Base-by-base conservation (phyloP, 2,797 vertebrate genomes). In the Phoxinus dragarum region DNA sequence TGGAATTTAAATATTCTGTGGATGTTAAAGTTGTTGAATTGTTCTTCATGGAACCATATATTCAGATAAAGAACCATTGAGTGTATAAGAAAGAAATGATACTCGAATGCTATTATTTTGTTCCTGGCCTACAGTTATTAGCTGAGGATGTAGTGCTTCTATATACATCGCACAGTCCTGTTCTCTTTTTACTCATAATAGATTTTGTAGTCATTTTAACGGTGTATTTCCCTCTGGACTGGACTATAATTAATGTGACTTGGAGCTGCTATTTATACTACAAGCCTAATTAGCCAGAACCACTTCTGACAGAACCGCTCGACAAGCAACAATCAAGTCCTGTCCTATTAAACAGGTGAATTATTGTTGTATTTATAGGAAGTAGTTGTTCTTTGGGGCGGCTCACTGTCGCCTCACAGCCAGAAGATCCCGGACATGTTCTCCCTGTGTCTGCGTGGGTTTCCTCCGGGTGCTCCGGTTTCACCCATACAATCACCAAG, bases 181-280 rank as follows among this genome's bases (percentile, higher is more conserved):
- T 61, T 79, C 75, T 79, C 66, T 34, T 84, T 84, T 59, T 27
- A 71, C 66, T 36, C 66, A 54, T 71, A 78, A 78, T 78, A 84
- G 74, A 77, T 59, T 47, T 59, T 68, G 47, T 84, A 79, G 67
- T 79, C 67, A 72, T 84, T 79, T 78, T 69, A 71, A 72, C 19
- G 21, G 19, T 79, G 52, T 31, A 78, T 84, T 79, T 72, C 83
- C 75, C 83, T 61, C 49, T 56, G 54, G 83, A 72, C 49, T 68
- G 49, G 12, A 6, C 67, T 84, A 78, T 61, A 84, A 84, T 84
- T 78, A 79, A 84, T 59, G 38, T 72, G 47, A 72, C 66, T 84
- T 61, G 4, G 19, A 79, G 44, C 75, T 79, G 75, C 75, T 84
- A 84, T 79, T 72, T 78, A 61, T 79, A 79, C 67, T 27, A 77